Evolutionary conservation across 2,888 invertebrate genomes (phyloP).

Genomic region (Dilophus febrilis): DNA sequence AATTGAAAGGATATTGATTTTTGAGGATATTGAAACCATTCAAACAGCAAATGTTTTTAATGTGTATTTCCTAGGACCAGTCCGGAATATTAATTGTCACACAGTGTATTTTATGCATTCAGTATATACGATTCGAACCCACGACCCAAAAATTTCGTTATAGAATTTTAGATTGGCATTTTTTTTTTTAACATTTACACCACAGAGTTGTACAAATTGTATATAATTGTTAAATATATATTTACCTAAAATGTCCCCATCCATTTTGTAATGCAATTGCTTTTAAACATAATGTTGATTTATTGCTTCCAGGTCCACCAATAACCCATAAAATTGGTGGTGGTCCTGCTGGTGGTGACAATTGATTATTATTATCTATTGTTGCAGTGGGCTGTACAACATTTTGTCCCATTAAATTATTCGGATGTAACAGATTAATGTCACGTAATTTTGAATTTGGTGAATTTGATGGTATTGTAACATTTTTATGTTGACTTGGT

Average conservation of each 20-base stretch:
- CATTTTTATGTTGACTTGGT: conserved; percentile 31
- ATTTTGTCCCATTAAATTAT: conserved; percentile 11
- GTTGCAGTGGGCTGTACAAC: conserved; percentile 4
- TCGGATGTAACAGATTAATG: conserved; percentile 6
- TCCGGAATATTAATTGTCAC: too few species aligned
- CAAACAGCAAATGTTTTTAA: too few species aligned
- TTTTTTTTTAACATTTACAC: too few species aligned
- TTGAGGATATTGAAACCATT: too few species aligned
- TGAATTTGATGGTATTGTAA: conserved; percentile 17
- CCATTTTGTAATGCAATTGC: conserved; percentile 50
- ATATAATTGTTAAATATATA: background rate
- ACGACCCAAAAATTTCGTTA: too few species aligned
- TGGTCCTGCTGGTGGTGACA: conserved; percentile 11
- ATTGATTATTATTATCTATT: conserved; percentile 10
- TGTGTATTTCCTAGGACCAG: too few species aligned
- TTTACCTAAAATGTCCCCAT: conserved; percentile 55
- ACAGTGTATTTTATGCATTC: too few species aligned
- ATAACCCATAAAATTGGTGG: conserved; percentile 43
- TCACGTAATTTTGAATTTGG: conserved; percentile 9
- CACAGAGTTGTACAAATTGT: too few species aligned
- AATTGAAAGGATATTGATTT: too few species aligned
- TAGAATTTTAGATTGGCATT: too few species aligned
- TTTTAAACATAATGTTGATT: conserved; percentile 58
- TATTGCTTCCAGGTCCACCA: conserved; percentile 86
- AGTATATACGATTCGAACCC: too few species aligned